Percentiles rank a stretch among this genome's conserved stretches.
phyloP scores from a whole-genome alignment of 2,113 vertebrate genomes.

The Heliornis fulica region DNA sequence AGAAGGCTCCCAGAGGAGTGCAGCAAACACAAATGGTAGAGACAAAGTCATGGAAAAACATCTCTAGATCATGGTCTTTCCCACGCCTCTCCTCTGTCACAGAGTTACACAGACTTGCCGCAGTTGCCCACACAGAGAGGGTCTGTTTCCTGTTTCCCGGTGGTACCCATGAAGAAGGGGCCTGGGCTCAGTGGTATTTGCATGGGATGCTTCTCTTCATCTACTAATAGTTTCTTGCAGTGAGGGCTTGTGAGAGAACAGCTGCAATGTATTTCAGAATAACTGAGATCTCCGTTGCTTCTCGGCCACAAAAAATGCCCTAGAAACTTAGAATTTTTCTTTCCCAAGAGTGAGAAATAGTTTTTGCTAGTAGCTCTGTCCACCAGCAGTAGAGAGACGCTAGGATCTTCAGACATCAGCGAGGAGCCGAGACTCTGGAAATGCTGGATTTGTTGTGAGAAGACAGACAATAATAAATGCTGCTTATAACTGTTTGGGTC shows the following conservation, averaged over 20 bases:
- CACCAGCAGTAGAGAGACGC: rapidly evolving
- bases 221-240: background rate
- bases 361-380: background rate
- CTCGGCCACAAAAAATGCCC: background rate
- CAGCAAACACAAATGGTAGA: background rate
- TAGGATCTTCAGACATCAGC: background rate
- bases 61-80: background rate
- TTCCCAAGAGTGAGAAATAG: background rate
- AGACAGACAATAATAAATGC: too few relatives aligned
- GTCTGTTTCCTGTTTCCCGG: background rate
- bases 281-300: background rate
- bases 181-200: background rate
- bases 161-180: rapidly evolving
- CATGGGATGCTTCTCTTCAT: background rate
- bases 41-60: background rate
- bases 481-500: background rate
- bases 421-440: background rate
- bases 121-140: background rate
- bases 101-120: rapidly evolving
- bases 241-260: background rate
- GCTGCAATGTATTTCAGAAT: background rate
- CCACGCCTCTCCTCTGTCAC: background rate
- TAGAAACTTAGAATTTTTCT: background rate
- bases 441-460: background rate
- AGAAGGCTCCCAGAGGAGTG: background rate